Evolutionary conservation across 2,797 vertebrate species (phyloP).

Genomic region (Loris lydekkerianus): DNA sequence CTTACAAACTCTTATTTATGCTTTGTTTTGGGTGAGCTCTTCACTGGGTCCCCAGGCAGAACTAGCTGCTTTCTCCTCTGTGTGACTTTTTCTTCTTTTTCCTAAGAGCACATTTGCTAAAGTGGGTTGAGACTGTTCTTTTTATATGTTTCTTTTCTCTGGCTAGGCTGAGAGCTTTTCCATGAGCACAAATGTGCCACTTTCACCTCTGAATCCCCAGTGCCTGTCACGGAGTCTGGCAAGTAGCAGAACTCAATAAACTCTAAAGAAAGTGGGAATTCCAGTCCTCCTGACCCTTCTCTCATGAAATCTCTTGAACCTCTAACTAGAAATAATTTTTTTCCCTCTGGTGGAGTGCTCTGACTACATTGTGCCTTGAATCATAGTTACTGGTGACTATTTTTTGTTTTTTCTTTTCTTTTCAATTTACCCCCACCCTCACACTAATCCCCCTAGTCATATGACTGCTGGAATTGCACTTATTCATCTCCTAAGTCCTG

Average conservation of each 20-base stretch:
- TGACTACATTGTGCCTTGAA: slow-evolving; percentile 44
- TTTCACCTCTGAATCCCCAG: neutral
- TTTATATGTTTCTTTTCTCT: slow-evolving; percentile 30
- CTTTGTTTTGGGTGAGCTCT: neutral
- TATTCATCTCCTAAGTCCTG: slow-evolving; percentile 38
- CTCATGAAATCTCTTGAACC: slow-evolving; percentile 41
- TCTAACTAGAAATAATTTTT: slow-evolving; percentile 44
- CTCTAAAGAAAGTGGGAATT: slow-evolving; percentile 2
- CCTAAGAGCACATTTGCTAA: slow-evolving; percentile 7
- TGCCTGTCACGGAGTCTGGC: neutral
- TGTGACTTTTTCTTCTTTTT: slow-evolving; percentile 32
- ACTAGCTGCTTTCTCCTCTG: neutral
- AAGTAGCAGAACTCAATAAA: neutral
- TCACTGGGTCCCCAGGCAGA: neutral
- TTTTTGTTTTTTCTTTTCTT: neutral
- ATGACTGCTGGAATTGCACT: slow-evolving; percentile 46
- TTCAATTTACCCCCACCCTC: neutral
- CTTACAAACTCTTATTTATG: slow-evolving; percentile 20
- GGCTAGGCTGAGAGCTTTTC: neutral
- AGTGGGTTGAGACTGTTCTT: slow-evolving; percentile 18
- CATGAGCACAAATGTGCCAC: neutral
- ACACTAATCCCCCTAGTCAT: slow-evolving; percentile 3
- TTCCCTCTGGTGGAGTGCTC: slow-evolving; percentile 14
- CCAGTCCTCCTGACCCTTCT: neutral
- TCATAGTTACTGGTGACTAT: slow-evolving; percentile 7